These are phyloP conservation scores for Monochamus saltuarius DNA, from an alignment of 1,140 invertebrate genomes.

Conservation along the genomic window DNA sequence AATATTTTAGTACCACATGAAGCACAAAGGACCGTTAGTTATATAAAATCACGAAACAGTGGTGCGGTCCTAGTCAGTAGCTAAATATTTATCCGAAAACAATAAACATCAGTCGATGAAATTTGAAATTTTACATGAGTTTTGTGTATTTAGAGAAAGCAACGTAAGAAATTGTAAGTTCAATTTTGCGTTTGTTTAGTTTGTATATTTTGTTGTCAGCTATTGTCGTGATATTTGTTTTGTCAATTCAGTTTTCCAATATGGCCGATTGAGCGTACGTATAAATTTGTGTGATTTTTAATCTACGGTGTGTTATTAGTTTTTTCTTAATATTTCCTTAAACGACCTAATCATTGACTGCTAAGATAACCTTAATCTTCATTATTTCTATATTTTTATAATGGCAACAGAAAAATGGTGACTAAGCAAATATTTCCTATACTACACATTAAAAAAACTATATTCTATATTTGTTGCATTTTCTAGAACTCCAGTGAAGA, in stretches of 20 bases:
- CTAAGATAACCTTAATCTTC: no score
- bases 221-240: constrained; percentile 29
- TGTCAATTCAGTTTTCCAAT: constrained; percentile 42
- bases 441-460: not conserved
- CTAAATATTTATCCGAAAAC: constrained; percentile 17
- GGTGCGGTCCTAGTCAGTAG: constrained; percentile 7
- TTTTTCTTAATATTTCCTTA: no score
- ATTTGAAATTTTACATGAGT: no score
- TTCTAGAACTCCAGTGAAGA: constrained; percentile 5
- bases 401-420: constrained; percentile 4
- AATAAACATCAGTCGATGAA: constrained; percentile 9
- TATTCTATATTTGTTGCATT: not conserved
- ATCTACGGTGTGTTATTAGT: not conserved
- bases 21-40: constrained; percentile 23
- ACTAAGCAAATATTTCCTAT: constrained; percentile 18
- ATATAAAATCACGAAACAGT: constrained; percentile 21
- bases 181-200: not conserved
- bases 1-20: constrained; percentile 7
- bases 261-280: constrained; percentile 39
- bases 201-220: constrained; percentile 9
- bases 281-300: constrained; percentile 33
- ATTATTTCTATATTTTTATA: not conserved
- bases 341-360: no score
- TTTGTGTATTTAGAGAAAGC: no score
- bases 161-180: no score